Base-by-base conservation (phyloP, 2,113 vertebrate species). In the Damaliscus lunatus region DNA sequence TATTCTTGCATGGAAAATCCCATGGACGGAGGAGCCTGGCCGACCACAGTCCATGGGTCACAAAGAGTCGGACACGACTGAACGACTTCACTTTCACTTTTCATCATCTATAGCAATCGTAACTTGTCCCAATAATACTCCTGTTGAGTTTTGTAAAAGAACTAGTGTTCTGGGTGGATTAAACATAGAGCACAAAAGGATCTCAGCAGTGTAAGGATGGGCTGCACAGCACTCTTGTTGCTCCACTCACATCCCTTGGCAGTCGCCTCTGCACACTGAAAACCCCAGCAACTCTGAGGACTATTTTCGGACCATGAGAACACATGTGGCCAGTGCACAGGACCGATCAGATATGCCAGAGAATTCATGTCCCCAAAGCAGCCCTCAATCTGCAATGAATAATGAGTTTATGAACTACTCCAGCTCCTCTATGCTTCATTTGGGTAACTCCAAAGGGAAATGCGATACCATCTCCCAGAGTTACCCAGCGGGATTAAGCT, bases 11-110 rank as follows among this genome's bases (percentile, higher is more conserved):
- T 71, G 67, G 10, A 23, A 40, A 71, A 40, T 71, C n/a, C n/a
- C n/a, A 36, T 36, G n/a, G 67, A 71, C 0, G 0, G n/a, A 23
- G n/a, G n/a, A 71, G n/a, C n/a, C n/a, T 71, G n/a, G n/a, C 0
- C 5, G 67, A 40, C 19, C 4, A 71, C 19, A 71, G n/a, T 71
- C 19, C 67, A 40, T 23, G 5, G n/a, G 67, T 71, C 67, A 71
- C 67, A 12, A 71, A 71, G 19, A 71, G 19, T 40, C 19, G 0
- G n/a, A 40, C 64, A 71, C 0, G n/a, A 71, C n/a, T 71, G 64
- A 71, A n/a, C 36, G 67, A 71, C n/a, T 71, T 71, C 67, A 36
- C 67, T 36, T 71, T 71, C n/a, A 71, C 9, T 71, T 71, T 71
- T 71, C n/a, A 71, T 84, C 64, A 71, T 52, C 33, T 21, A 27